Evolutionary conservation across 37 sponge, comb jelly and placozoan species (phyloP), one percentile per base, ranked within the genome.

Genomic region (Dysidea cf. avara): DNA sequence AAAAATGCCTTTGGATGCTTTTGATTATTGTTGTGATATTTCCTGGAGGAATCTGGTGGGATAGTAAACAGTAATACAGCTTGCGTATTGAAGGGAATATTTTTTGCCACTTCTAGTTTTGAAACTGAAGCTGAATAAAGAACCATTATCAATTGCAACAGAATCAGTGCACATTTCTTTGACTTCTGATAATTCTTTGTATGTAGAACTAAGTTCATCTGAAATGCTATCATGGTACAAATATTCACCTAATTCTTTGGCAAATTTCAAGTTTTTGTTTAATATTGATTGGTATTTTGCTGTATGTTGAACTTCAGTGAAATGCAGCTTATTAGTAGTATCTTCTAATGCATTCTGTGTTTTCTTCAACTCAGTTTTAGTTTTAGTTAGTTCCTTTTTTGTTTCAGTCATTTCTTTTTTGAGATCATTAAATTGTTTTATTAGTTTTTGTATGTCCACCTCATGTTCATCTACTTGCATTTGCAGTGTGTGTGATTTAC

Each of bases 351-450:
- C n/a, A n/a, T n/a, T n/a, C n/a, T n/a, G n/a, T 30, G 56, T 53
- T 54, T 51, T 70, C 56, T 70, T 16, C 52, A 70, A 56, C 71
- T 70, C 3, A 39, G 54, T 72, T 36, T 57, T 58, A 58, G 39
- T 38, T 54, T 70, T 43, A 53, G 71, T 54, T 53, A 70, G 37
- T 6, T 35, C 56, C 52, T 22, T 7, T 53, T 56, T 70, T 11
- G 71, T 33, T 54, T 55, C 9, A 7, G 55, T 56, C 31, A 70
- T 18, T 38, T 70, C 71, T 7, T 9, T 70, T 38, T 56, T 53
- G 52, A 56, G 56, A 26, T 54, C 16, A 39, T 51, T 56, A 33
- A 70, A n/a, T 53, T 70, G 71, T 29, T 26, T 53, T 32, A 54
- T 53, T 59, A 37, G 55, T 56, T 72, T 43, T 39, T 58, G 12